phyloP scores from a whole-genome alignment of 2,113 vertebrate genomes.

The Gavia stellata region DNA sequence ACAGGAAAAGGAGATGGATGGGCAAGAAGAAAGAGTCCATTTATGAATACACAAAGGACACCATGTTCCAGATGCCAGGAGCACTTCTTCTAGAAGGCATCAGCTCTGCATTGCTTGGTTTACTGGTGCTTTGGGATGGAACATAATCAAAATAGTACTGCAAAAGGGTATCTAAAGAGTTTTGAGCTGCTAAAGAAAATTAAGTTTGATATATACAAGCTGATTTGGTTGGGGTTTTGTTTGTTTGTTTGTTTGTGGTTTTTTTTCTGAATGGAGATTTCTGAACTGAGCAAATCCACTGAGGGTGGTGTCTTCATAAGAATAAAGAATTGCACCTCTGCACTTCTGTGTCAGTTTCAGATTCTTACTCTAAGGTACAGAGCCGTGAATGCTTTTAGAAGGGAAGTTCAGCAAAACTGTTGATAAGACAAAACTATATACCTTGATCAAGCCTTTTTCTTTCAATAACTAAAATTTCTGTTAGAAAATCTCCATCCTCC shows the following conservation, averaged over 20 bases:
- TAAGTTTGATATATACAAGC: not conserved
- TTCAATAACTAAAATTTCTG: not conserved
- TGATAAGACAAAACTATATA: not conserved
- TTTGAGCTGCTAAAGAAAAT: not conserved
- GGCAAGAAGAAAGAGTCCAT: not conserved
- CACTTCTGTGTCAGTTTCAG: not conserved
- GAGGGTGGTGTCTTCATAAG: not conserved
- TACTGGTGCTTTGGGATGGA: not conserved
- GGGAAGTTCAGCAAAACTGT: not conserved
- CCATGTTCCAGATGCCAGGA: not conserved
- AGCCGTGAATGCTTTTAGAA: not conserved
- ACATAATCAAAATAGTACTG: not conserved
- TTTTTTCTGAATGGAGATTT: not conserved
- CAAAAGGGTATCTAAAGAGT: not conserved
- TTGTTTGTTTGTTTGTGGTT: not conserved
- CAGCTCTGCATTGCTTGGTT: not conserved
- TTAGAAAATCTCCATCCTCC: not conserved
- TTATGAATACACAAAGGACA: not conserved
- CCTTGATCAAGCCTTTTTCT: not conserved
- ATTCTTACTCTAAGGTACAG: not conserved
- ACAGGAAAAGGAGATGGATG: not conserved
- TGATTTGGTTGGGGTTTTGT: accelerated
- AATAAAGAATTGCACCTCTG: accelerated
- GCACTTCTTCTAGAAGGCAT: not conserved
- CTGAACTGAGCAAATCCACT: not conserved